phyloP scores from a whole-genome alignment of 2,797 vertebrate species.

The Sebastes oblongus region DNA sequence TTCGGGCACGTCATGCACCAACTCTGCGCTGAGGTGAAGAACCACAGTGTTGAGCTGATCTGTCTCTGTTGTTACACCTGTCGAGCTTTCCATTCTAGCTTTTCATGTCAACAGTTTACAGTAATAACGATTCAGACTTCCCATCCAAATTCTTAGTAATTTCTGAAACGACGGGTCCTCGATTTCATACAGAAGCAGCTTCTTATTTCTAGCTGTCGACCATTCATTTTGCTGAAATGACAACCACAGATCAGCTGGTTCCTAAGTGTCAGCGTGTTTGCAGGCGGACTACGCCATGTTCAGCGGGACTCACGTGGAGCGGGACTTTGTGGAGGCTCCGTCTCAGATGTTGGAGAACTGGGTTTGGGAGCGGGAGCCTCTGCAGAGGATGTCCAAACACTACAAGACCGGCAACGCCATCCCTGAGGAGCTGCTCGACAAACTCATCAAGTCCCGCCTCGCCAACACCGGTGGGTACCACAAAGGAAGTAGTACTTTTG shows the following conservation, averaged over 20 bases:
- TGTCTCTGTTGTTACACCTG: not conserved
- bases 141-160: not conserved
- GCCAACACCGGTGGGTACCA: constrained; percentile 89
- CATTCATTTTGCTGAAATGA: not conserved
- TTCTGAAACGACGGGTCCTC: not conserved
- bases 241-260: not conserved
- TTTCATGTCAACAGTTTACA: not conserved
- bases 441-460: constrained; percentile 93
- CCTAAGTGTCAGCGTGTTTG: not conserved
- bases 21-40: constrained; percentile 91
- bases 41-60: not conserved
- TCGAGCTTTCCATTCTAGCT: not conserved
- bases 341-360: constrained; percentile 99
- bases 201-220: not conserved
- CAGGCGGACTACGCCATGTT: constrained; percentile 97
- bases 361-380: constrained; percentile 96
- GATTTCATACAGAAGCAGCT: not conserved
- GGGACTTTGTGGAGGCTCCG: constrained; percentile 96
- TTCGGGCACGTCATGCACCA: constrained; percentile 99
- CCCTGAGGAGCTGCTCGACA: constrained; percentile 90
- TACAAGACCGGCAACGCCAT: constrained; percentile 85
- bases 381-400: constrained; percentile 93
- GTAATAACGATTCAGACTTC: not conserved
- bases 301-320: constrained; percentile 95
- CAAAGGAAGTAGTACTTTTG: not conserved